Conservation (phyloP, 2,797 vertebrate genomes). For the Centroberyx gerrardi region DNA sequence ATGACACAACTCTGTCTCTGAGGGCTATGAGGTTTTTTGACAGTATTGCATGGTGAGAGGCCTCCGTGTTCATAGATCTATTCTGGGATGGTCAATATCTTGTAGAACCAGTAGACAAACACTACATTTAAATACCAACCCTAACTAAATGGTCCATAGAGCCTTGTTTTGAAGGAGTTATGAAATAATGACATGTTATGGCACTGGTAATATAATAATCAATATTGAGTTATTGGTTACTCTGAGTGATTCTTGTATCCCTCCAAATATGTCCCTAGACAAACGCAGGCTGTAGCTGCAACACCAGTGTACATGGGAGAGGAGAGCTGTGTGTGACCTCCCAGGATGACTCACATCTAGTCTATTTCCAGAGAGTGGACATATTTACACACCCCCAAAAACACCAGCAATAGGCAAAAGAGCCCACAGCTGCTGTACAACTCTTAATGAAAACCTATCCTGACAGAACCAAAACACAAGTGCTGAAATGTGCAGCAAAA, state of each 20-base stretch:
- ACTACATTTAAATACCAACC: neutral
- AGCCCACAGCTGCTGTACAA: neutral
- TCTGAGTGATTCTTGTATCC: neutral
- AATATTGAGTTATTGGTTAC: too few relatives aligned
- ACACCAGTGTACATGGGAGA: neutral
- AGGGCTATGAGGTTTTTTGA: neutral
- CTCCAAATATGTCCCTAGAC: neutral
- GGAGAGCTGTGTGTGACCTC: conserved; percentile 1
- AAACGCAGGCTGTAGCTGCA: neutral
- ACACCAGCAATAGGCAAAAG: neutral
- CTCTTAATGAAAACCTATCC: too few relatives aligned
- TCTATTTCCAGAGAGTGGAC: neutral
- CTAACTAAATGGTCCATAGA: neutral
- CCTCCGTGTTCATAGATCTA: neutral
- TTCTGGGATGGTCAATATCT: neutral
- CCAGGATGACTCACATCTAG: conserved; percentile 4
- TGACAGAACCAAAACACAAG: too few relatives aligned
- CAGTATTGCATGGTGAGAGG: neutral
- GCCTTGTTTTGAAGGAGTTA: neutral
- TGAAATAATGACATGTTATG: neutral
- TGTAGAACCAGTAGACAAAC: neutral
- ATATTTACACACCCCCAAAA: neutral
- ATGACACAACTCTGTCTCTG: neutral
- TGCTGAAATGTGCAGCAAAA: too few relatives aligned
- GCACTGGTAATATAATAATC: too few relatives aligned